Evolutionary conservation across 2,888 invertebrate species (phyloP).

Genomic region (Gonocerus acuteangulatus): DNA sequence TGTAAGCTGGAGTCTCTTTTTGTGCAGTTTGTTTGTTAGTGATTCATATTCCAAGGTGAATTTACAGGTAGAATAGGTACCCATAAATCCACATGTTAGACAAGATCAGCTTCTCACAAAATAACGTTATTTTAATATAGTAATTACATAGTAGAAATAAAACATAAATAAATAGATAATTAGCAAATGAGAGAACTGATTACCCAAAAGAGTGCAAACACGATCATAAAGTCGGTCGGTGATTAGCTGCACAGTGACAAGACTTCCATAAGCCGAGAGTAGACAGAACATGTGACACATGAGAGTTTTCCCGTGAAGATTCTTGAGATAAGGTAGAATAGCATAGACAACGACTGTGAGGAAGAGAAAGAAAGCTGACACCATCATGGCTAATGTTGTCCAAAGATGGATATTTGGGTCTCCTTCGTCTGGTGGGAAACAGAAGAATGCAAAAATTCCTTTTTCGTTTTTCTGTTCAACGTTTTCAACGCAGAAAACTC

Average conservation of each 20-base stretch:
- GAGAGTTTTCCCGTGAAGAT: constrained; percentile 65
- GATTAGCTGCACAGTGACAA: constrained; percentile 49
- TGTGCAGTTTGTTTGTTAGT: too few relatives aligned
- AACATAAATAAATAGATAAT: too few relatives aligned
- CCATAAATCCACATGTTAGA: too few relatives aligned
- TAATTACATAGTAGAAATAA: too few relatives aligned
- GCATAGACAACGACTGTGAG: constrained; percentile 60
- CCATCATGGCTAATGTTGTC: constrained; percentile 43
- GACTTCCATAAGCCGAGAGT: constrained; percentile 56
- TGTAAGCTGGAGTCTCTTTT: too few relatives aligned
- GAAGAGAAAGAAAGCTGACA: constrained; percentile 59
- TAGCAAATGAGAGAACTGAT: too few relatives aligned
- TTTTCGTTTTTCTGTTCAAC: constrained; percentile 31
- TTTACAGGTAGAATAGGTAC: too few relatives aligned
- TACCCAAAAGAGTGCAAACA: constrained; percentile 46
- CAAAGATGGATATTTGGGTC: constrained; percentile 31
- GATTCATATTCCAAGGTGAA: too few relatives aligned
- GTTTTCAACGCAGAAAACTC: constrained; percentile 42
- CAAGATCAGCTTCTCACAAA: too few relatives aligned
- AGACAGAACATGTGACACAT: constrained; percentile 62
- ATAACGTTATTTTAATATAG: too few relatives aligned
- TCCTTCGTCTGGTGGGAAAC: constrained; percentile 39
- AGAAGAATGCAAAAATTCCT: constrained; percentile 40
- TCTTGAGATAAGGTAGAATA: constrained; percentile 56
- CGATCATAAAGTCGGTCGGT: constrained; percentile 30